Conservation (phyloP, 2,888 invertebrate species). For the Colletes collaris region DNA sequence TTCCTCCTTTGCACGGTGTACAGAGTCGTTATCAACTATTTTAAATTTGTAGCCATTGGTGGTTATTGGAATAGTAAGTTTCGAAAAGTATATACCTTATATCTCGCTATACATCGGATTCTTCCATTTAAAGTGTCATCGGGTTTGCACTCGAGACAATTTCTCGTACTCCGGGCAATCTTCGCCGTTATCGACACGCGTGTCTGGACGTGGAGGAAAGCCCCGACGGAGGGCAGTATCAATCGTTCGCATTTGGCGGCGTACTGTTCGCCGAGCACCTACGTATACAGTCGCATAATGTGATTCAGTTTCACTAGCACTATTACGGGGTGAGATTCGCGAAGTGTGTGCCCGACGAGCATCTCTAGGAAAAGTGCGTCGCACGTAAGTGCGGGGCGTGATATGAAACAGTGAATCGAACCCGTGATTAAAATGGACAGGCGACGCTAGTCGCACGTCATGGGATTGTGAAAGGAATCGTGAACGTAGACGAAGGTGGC, state of each 20-base stretch:
- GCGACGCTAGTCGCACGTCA: slow-evolving; percentile 49
- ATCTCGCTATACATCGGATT: no score
- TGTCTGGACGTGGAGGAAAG: not conserved
- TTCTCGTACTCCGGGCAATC: not conserved
- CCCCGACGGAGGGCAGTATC: slow-evolving; percentile 41
- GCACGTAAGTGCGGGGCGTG: slow-evolving; percentile 59
- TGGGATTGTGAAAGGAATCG: slow-evolving; percentile 58
- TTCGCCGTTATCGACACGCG: slow-evolving; percentile 7
- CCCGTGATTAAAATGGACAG: slow-evolving; percentile 39
- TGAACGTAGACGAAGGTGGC: slow-evolving; percentile 40
- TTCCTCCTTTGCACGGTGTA: no score
- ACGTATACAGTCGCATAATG: slow-evolving; percentile 49
- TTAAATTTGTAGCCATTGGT: no score
- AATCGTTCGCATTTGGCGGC: slow-evolving; percentile 24
- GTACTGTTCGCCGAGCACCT: slow-evolving; percentile 38
- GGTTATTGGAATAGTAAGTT: no score
- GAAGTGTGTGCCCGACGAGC: slow-evolving; percentile 42
- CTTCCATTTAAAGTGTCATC: no score
- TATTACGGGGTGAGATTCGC: slow-evolving; percentile 52
- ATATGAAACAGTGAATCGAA: slow-evolving; percentile 56
- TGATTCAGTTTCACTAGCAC: slow-evolving; percentile 60
- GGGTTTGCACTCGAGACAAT: no score
- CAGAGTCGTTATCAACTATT: no score
- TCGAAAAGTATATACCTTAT: no score
- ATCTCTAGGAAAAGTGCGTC: slow-evolving; percentile 53